Evolutionary conservation across 2,113 vertebrate genomes (phyloP).

Genomic region (Rostratula benghalensis): DNA sequence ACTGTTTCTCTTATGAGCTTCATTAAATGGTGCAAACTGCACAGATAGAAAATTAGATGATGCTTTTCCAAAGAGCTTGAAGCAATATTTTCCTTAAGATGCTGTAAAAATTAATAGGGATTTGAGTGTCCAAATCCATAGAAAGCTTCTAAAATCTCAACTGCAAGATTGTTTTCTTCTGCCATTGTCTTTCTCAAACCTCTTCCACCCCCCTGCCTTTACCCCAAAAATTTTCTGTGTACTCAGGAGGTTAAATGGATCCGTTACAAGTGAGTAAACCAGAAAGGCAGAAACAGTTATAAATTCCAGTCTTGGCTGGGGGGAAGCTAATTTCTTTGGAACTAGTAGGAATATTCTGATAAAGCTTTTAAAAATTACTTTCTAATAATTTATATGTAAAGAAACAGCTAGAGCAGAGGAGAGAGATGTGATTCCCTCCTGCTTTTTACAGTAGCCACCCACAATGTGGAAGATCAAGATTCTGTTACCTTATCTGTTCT

Average conservation of each 20-base stretch:
- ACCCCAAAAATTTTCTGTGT: not conserved
- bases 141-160: not conserved
- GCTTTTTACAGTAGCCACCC: not conserved
- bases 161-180: not conserved
- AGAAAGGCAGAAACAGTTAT: not conserved
- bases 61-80: not conserved
- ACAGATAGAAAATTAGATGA: not conserved
- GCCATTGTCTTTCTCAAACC: not conserved
- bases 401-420: not conserved
- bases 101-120: not conserved
- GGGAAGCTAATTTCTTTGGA: not conserved
- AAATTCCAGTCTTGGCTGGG: not conserved
- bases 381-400: not conserved
- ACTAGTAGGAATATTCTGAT: not conserved
- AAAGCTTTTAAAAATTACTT: not conserved
- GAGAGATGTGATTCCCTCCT: not conserved
- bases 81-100: not conserved
- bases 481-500: not conserved
- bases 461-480: not conserved
- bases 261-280: not conserved
- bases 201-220: not conserved
- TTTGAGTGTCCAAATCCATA: not conserved
- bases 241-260: not conserved
- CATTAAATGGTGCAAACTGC: not conserved
- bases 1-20: not conserved